Percentiles rank a stretch among this genome's conserved stretches.
phyloP scores from a whole-genome alignment of 2,113 vertebrate genomes.

The Tympanuchus pallidicinctus region DNA sequence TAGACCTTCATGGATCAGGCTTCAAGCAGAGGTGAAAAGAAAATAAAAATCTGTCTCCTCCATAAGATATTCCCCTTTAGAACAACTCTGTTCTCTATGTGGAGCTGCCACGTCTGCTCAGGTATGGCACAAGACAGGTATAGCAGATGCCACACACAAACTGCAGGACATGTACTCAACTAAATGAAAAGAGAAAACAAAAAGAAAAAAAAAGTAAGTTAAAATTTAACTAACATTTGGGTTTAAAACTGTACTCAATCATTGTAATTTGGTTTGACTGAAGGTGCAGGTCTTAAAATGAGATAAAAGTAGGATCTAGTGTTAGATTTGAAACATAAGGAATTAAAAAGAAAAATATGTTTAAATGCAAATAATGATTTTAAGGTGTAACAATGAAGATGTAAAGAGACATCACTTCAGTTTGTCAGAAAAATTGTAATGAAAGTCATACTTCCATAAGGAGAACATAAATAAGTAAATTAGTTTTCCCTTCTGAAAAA shows the following conservation, averaged over 20 bases:
- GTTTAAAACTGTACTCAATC: neutral
- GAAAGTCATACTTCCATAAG: neutral
- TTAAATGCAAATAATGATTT: slow-evolving; percentile 1
- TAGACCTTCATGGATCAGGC: neutral
- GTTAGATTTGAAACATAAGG: neutral
- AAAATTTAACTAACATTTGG: neutral
- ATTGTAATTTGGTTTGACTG: neutral
- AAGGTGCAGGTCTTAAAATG: neutral
- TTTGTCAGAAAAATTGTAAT: slow-evolving; percentile 10
- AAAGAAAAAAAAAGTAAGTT: accelerated
- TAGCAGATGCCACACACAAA: neutral
- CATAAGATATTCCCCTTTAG: neutral
- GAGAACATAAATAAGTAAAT: neutral
- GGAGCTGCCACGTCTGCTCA: neutral
- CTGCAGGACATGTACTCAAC: neutral
- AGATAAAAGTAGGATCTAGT: neutral
- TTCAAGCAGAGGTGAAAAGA: neutral
- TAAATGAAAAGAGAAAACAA: neutral
- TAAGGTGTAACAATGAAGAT: neutral
- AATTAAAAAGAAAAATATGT: neutral
- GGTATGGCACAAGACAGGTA: neutral
- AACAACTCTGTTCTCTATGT: neutral
- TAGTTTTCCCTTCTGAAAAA: neutral
- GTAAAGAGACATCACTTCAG: neutral
- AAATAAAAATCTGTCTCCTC: neutral